phyloP scores from a whole-genome alignment of 2,888 invertebrate species.

The Metallyticus violacea region DNA sequence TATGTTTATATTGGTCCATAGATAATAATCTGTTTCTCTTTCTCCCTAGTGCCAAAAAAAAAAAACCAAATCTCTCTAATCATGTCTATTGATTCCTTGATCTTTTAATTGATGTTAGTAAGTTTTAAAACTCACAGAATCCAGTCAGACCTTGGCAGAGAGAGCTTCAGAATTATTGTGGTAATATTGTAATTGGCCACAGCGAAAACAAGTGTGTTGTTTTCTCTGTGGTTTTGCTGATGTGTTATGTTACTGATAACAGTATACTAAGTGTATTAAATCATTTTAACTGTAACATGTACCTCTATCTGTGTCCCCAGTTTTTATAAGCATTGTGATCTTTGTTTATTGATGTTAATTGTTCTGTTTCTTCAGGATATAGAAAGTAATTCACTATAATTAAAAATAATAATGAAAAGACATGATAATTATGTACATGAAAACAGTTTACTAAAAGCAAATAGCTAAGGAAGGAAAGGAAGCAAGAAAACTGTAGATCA shows the following conservation, averaged over 20 bases:
- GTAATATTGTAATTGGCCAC: not conserved
- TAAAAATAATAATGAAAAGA: too few relatives aligned
- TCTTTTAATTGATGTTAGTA: not conserved
- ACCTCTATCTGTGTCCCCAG: slow-evolving; percentile 10
- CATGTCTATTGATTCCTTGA: not conserved
- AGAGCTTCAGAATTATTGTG: not conserved
- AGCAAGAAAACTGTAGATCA: not conserved
- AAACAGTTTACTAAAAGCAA: not conserved
- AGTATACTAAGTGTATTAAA: not conserved
- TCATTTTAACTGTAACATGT: slow-evolving; percentile 14
- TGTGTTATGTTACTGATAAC: not conserved
- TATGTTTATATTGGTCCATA: not conserved
- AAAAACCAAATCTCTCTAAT: not conserved
- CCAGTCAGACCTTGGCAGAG: not conserved
- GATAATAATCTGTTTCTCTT: not conserved
- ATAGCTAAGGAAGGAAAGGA: not conserved
- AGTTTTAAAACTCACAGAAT: not conserved
- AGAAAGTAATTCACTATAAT: not conserved
- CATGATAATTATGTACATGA: not conserved
- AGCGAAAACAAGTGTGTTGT: not conserved
- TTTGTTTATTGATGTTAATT: not conserved
- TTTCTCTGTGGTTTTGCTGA: not conserved
- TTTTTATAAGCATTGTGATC: slow-evolving; percentile 12
- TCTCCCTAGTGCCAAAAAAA: not conserved
- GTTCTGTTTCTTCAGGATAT: not conserved